phyloP scores from a whole-genome alignment of 53 echinoderm and acorn worm species.

The Astropecten irregularis region DNA sequence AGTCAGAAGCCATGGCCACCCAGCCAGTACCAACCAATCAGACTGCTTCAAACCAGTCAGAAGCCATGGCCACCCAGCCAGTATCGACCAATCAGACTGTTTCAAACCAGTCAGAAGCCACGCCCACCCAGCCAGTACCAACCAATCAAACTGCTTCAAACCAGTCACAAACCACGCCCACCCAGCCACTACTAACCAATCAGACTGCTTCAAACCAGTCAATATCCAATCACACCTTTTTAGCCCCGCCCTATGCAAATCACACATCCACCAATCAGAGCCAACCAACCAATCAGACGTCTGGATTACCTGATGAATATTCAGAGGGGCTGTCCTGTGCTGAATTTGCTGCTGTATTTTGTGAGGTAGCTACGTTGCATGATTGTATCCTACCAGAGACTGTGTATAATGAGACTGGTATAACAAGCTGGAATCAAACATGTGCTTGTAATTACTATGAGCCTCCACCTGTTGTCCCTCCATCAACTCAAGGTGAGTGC shows the following conservation, averaged over 20 bases:
- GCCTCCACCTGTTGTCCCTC: not conserved
- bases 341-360: slow-evolving; percentile 16
- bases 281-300: slow-evolving; percentile 14
- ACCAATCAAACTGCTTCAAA: not conserved
- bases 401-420: slow-evolving; percentile 38
- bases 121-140: not conserved
- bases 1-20: slow-evolving; percentile 13
- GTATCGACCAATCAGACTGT: slow-evolving; percentile 7
- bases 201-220: not conserved
- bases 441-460: slow-evolving; percentile 17
- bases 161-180: slow-evolving; percentile 18
- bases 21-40: slow-evolving; percentile 16
- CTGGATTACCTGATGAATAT: not conserved
- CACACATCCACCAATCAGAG: slow-evolving; percentile 9
- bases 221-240: not conserved
- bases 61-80: slow-evolving; percentile 20
- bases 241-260: slow-evolving; percentile 12
- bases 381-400: slow-evolving; percentile 1
- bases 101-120: not conserved
- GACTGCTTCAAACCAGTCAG: not conserved
- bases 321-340: slow-evolving; percentile 23
- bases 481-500: not conserved
- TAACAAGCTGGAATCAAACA: not conserved
- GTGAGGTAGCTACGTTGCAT: not conserved
- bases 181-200: slow-evolving; percentile 24